Percentiles rank a stretch among this genome's conserved stretches.
These are phyloP conservation scores for Periophthalmus modestus DNA, from an alignment of 2,113 vertebrate species.

Conservation along the genomic window DNA sequence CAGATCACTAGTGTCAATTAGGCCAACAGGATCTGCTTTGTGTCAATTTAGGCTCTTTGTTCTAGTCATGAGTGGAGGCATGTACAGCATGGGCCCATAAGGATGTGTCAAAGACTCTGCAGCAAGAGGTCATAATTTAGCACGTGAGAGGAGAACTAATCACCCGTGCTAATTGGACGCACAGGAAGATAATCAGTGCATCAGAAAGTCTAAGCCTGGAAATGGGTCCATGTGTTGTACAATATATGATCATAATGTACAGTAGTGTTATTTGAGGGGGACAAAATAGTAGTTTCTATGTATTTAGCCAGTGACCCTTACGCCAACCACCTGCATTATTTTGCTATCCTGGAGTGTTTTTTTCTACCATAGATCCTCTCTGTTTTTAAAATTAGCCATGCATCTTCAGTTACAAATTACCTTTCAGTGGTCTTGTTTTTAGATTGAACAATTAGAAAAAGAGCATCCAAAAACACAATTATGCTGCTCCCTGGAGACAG, in stretches of 20 bases:
- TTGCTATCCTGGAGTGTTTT: neutral
- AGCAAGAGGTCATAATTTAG: neutral
- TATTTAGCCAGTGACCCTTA: neutral
- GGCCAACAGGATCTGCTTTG: slow-evolving; percentile 30
- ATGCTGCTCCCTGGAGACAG: slow-evolving; percentile 32
- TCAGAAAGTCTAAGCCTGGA: neutral
- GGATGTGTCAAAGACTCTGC: neutral
- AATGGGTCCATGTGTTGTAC: too few relatives aligned
- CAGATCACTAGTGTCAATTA: slow-evolving; percentile 56
- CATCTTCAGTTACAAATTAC: slow-evolving; percentile 57
- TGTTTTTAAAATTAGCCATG: slow-evolving; percentile 18
- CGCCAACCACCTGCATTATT: neutral
- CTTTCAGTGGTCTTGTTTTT: slow-evolving; percentile 37
- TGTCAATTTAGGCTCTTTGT: slow-evolving; percentile 21
- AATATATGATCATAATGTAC: neutral
- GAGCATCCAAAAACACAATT: slow-evolving; percentile 55
- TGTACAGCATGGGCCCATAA: neutral
- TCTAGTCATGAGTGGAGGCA: slow-evolving; percentile 12
- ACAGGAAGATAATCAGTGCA: neutral
- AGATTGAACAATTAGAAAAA: slow-evolving; percentile 63
- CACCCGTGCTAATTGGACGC: neutral
- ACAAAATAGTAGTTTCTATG: neutral
- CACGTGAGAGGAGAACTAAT: neutral
- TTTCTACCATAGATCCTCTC: neutral
- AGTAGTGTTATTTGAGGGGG: neutral